These are phyloP conservation scores for Epizoanthus scotinus DNA, from an alignment of 92 coral and sea anemone species.

Conservation along the genomic window DNA sequence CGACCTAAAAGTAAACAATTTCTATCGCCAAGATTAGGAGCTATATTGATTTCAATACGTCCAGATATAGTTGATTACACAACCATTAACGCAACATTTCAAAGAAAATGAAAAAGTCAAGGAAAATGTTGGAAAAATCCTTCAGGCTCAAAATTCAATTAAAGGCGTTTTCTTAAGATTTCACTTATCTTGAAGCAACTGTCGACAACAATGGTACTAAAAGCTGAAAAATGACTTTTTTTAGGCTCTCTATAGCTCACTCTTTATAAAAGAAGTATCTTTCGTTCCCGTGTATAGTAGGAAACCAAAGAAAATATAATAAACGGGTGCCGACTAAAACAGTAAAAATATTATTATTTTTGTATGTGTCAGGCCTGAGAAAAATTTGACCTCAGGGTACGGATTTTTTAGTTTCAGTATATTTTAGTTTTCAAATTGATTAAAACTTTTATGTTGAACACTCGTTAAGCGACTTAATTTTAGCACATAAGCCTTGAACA, in stretches of 20 bases:
- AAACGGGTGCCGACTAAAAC: too few relatives aligned
- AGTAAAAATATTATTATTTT: too few relatives aligned
- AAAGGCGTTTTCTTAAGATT: slow-evolving; percentile 21
- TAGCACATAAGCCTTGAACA: too few relatives aligned
- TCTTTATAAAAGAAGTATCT: too few relatives aligned
- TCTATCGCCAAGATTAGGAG: slow-evolving; percentile 23
- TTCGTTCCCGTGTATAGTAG: too few relatives aligned
- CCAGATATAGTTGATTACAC: slow-evolving; percentile 2
- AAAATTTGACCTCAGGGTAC: too few relatives aligned
- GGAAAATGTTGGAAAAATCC: slow-evolving; percentile 16
- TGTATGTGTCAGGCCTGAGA: too few relatives aligned
- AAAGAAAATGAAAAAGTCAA: slow-evolving; percentile 26
- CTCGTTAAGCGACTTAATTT: neutral
- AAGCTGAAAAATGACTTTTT: neutral
- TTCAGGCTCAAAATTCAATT: slow-evolving; percentile 37
- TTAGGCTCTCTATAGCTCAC: neutral
- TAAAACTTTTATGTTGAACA: neutral
- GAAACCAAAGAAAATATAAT: too few relatives aligned
- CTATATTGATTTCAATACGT: slow-evolving; percentile 1
- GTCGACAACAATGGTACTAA: slow-evolving; percentile 20
- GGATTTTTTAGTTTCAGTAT: too few relatives aligned
- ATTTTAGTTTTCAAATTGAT: neutral
- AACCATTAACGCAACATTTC: slow-evolving; percentile 12
- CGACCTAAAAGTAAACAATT: slow-evolving; percentile 20
- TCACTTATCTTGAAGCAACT: slow-evolving; percentile 33